phyloP scores from a whole-genome alignment of 2,888 invertebrate genomes.

The Ptilodon capucinus region DNA sequence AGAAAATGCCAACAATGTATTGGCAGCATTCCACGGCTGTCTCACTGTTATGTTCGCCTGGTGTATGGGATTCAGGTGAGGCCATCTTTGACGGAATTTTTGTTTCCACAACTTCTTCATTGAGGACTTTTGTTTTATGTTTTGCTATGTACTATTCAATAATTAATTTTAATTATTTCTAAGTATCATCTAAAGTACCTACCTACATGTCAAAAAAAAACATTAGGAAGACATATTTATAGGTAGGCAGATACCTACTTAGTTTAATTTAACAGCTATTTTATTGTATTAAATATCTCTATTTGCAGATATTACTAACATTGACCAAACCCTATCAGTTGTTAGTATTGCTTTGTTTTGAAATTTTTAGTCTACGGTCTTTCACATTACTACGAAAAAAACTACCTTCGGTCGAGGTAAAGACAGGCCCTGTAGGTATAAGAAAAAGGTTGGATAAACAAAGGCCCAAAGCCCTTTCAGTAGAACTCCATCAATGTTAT shows the following conservation, averaged over 20 bases:
- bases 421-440: not conserved
- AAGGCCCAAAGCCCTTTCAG: slow-evolving; percentile 37
- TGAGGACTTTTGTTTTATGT: slow-evolving; percentile 13
- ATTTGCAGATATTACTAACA: no score
- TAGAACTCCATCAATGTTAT: slow-evolving; percentile 43
- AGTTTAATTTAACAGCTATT: no score
- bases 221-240: no score
- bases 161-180: no score
- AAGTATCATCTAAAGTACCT: no score
- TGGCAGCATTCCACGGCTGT: slow-evolving; percentile 48
- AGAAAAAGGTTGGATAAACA: not conserved
- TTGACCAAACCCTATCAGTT: no score
- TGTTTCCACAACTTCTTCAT: slow-evolving; percentile 5
- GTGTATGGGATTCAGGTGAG: slow-evolving; percentile 75
- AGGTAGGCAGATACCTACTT: no score
- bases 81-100: slow-evolving; percentile 66
- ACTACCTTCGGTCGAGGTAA: slow-evolving; percentile 12
- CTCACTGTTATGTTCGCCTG: slow-evolving; percentile 52
- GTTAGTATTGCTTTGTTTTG: no score
- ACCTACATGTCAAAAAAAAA: no score
- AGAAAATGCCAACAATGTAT: slow-evolving; percentile 30
- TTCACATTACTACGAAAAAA: no score
- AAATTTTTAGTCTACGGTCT: no score
- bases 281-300: no score
- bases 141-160: not conserved